phyloP scores from a whole-genome alignment of 2,113 vertebrate genomes.

The Otolemur garnettii region DNA sequence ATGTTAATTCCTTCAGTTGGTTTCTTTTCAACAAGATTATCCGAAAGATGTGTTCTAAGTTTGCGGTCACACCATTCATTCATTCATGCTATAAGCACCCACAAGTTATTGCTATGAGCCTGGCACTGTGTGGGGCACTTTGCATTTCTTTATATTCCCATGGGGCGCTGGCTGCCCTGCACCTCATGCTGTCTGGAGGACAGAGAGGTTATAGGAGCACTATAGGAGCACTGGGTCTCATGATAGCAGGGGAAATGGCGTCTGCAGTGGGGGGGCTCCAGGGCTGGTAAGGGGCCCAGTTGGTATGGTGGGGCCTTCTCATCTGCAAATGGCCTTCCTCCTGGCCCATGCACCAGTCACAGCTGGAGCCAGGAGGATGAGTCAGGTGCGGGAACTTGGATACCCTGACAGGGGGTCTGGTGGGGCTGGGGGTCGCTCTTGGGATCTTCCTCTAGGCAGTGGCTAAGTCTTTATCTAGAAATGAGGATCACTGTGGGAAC shows the following conservation, averaged over 20 bases:
- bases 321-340: not conserved
- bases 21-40: not conserved
- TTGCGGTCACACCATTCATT: not conserved
- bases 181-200: not conserved
- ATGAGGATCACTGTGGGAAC: not conserved
- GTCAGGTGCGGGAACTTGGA: not conserved
- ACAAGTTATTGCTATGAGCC: too few relatives aligned
- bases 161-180: not conserved
- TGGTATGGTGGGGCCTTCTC: rapidly evolving
- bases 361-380: not conserved
- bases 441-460: not conserved
- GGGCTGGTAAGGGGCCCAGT: not conserved
- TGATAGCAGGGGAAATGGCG: rapidly evolving
- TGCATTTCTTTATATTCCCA: not conserved
- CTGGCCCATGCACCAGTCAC: not conserved
- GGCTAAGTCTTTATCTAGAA: not conserved
- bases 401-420: not conserved
- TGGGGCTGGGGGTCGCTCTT: not conserved
- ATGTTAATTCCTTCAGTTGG: not conserved
- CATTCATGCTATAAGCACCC: too few relatives aligned
- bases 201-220: not conserved
- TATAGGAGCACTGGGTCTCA: not conserved
- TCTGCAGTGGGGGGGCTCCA: not conserved
- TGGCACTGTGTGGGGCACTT: not conserved
- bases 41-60: not conserved